Evolutionary conservation across 1,140 invertebrate species (phyloP), one percentile per base, ranked within the genome.

Genomic region (Lepidurus apus): DNA sequence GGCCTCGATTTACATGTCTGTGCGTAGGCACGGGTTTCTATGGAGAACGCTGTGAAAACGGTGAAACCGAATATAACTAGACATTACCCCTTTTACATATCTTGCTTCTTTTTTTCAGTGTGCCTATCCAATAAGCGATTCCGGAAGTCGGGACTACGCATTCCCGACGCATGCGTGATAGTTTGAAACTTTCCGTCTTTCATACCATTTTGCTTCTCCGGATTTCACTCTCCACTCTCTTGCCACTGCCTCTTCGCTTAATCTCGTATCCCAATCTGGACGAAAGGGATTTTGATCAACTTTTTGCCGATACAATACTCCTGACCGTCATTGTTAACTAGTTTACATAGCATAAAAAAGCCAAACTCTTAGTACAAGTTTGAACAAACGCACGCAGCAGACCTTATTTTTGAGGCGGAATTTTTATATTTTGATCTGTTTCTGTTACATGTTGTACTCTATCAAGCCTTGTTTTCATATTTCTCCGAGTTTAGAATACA

Each of bases 11-110:
- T 82, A 88, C 89, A 83, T 93, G 91, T 83, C 85, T 88, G 81
- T 93, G 91, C 83, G 90, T 91, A 82, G 90, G 91, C 77, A 92
- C 91, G 73, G 91, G 91, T 74, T 92, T 86, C 83, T 91, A 90
- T 83, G 91, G 91, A 26, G 84, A 85, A 76, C 86, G 88, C 80
- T 93, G 91, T 84, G 88, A 91, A 82, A 88, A 86, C 87, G 85
- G 90, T 91, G 86, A 85, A 80, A 34, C 24, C 74, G 21, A 44
- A 74, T 42, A 34, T 76, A 45, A 65, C n/a, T n/a, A 74, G 24
- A 45, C 34, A 79, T 80, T 21, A 34, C 5, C 13, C 74, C 42
- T 8, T 73, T 77, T 81, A 77, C 77, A 24, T 42, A 80, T 53
- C 26, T 45, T 74, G 43, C 47, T 45, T 74, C 47, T 43, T 43